Percentiles rank a stretch among this genome's conserved stretches.
phyloP scores from a whole-genome alignment of 2,888 invertebrate species.

The Pecten maximus region DNA sequence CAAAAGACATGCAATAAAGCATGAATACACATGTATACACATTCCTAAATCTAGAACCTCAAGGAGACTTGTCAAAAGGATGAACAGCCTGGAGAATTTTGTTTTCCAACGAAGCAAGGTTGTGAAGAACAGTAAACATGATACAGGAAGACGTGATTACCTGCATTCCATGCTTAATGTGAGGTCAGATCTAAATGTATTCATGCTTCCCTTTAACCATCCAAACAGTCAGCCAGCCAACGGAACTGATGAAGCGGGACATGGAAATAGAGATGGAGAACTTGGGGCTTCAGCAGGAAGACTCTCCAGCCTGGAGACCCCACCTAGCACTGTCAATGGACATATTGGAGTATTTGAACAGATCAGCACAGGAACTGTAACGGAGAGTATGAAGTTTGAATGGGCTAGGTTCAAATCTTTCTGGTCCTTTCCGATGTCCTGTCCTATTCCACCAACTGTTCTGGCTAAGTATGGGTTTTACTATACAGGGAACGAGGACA shows the following conservation, averaged over 20 bases:
- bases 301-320: not conserved
- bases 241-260: not conserved
- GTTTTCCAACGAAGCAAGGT: not conserved
- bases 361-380: not conserved
- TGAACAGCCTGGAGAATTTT: not conserved
- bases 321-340: not conserved
- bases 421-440: not conserved
- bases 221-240: not conserved
- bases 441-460: not conserved
- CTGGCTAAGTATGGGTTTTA: not conserved
- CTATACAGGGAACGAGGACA: slow-evolving; percentile 23
- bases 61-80: not conserved
- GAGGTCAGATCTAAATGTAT: not conserved
- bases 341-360: not conserved
- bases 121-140: not conserved
- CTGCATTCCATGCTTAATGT: not conserved
- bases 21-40: not conserved
- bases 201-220: not conserved
- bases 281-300: not conserved
- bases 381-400: slow-evolving; percentile 4
- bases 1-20: not conserved
- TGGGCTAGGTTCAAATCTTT: slow-evolving; percentile 3
- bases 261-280: not conserved
- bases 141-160: not conserved
- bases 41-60: not conserved